Base-by-base conservation (phyloP, 1,140 invertebrate genomes). In the Camponotus pennsylvanicus region DNA sequence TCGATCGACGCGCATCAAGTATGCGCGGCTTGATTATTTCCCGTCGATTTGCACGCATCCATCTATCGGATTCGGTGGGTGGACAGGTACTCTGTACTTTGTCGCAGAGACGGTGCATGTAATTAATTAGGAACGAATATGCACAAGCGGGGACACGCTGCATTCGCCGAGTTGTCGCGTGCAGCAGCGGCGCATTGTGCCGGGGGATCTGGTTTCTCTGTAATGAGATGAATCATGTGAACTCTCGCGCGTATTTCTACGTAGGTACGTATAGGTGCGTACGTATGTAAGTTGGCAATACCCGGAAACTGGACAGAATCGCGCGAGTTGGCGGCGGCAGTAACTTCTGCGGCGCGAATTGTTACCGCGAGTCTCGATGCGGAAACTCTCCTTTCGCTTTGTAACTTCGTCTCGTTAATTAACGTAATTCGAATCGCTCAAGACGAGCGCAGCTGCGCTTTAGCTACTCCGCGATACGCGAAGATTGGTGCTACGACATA, bases 161-260 rank as follows among this genome's bases (percentile, higher is more conserved):
- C 76, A 64, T 70, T 86, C 79, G 83, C 73, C 69, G 63, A 83
- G 89, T 88, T 86, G 89, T 90, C 89, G 86, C 79, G 57, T 52
- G 79, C 83, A 76, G 88, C 88, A 70, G 59, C 32, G 37, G 49
- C 67, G 34, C 32, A 87, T 88, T 85, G 86, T 88, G 63, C 70
- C 84, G 37, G 32, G 76, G 86, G 80, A 76, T 64, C 71, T 55
- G 66, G 64, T 86, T 86, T 69, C 59, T 34, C 76, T 42, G 37
- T 63, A 73, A 85, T 59, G 70, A 55, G 85, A 83, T 71, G 66
- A 89, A 76, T 86, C 78, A 67, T 40, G 67, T 49, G 6, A 86
- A 57, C 55, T 71, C 18, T n/a, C 64, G 15, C 27, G 34, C 86
- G 64, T 70, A 84, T 85, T 79, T 79, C 73, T 42, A 66, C 82